These are phyloP conservation scores for Sycophila sp. DNA, from an alignment of 1,140 invertebrate genomes.

Conservation along the genomic window DNA sequence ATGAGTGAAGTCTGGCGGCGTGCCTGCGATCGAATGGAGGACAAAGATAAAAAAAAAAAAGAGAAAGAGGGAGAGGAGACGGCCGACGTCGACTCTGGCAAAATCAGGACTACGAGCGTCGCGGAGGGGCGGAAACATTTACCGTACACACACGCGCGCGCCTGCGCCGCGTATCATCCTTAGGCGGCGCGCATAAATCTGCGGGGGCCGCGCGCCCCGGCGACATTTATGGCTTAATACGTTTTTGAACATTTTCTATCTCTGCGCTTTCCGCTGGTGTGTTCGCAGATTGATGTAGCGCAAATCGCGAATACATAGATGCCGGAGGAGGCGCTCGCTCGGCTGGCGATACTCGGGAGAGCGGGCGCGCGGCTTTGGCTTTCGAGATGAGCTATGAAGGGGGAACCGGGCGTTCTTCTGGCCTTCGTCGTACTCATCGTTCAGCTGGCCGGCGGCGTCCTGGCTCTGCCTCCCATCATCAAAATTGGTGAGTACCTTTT, in stretches of 20 bases:
- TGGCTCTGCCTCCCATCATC: slow-evolving; percentile 60
- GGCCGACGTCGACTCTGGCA: no score
- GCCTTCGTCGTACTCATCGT: slow-evolving; percentile 58
- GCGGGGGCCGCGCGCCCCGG: background rate
- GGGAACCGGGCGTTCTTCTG: slow-evolving; percentile 63
- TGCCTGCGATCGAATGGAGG: no score
- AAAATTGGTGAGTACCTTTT: slow-evolving; percentile 66
- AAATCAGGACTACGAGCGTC: no score
- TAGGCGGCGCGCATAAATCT: background rate
- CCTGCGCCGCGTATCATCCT: no score
- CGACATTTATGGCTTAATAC: slow-evolving; percentile 8
- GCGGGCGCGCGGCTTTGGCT: background rate
- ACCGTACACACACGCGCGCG: no score
- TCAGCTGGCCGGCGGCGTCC: slow-evolving; percentile 48
- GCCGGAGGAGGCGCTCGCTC: background rate
- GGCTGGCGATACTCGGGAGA: background rate
- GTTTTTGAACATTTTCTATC: background rate
- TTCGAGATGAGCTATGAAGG: slow-evolving; percentile 67
- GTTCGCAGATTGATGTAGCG: slow-evolving; percentile 32
- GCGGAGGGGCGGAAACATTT: no score
- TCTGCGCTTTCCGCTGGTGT: no score
- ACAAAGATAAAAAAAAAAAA: no score
- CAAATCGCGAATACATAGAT: slow-evolving; percentile 15
- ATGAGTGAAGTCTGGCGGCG: no score
- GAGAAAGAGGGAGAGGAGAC: background rate